Percentiles rank a stretch among this genome's conserved stretches.
These are phyloP conservation scores for Chiridota heheva DNA, from an alignment of 35 echinoderm and acorn worm species.

Conservation along the genomic window DNA sequence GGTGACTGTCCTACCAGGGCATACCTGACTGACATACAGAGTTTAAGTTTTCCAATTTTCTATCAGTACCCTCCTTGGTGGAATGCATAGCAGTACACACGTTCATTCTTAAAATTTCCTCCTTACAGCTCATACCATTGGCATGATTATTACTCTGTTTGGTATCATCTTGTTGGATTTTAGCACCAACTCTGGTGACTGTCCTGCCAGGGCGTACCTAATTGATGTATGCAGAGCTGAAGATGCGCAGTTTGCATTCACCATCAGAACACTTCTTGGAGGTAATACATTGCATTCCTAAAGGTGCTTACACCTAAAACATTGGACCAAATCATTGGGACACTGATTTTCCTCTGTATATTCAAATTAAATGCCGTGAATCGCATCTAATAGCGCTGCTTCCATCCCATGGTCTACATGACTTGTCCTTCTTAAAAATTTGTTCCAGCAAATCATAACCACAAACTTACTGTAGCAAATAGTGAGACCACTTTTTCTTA, in stretches of 20 bases:
- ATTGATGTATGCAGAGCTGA: conserved; percentile 80
- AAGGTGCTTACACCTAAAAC: background rate
- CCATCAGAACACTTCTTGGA: conserved; percentile 69
- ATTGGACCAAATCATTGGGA: no score
- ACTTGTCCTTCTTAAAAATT: no score
- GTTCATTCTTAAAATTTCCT: no score
- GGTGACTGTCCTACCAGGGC: conserved; percentile 79
- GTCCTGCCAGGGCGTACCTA: conserved; percentile 80
- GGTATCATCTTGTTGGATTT: conserved; percentile 79
- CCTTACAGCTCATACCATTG: conserved; percentile 46
- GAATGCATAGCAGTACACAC: no score
- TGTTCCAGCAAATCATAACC: no score
- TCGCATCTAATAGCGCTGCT: no score
- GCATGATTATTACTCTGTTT: conserved; percentile 63
- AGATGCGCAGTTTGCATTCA: conserved; percentile 70
- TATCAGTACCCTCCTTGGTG: no score
- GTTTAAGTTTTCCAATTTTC: conserved; percentile 61
- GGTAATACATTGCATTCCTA: conserved; percentile 51
- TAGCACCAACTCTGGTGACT: conserved; percentile 80
- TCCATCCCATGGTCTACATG: no score
- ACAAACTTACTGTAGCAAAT: no score
- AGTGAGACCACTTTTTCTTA: no score
- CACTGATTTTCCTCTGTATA: no score
- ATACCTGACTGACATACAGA: conserved; percentile 82
- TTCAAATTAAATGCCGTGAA: no score